Conservation (phyloP, 2,888 invertebrate genomes). For the Automeris io region DNA sequence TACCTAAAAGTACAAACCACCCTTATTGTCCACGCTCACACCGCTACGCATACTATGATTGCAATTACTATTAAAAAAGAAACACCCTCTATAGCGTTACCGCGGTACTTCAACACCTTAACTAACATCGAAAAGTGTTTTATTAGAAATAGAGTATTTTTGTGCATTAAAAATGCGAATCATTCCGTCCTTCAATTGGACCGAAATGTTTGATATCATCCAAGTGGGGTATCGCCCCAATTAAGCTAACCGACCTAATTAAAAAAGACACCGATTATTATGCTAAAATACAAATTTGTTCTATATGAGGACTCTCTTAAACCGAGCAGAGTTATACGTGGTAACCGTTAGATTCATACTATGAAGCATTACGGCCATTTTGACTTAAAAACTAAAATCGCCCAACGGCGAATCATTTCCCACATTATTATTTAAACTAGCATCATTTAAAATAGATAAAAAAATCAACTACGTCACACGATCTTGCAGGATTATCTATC, state of each 20-base stretch:
- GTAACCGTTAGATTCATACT: constrained; percentile 57
- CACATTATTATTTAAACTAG: constrained; percentile 54
- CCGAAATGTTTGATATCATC: constrained; percentile 16
- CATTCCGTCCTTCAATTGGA: constrained; percentile 17
- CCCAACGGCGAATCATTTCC: constrained; percentile 39
- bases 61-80: constrained; percentile 57
- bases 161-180: constrained; percentile 50
- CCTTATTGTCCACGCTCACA: constrained; percentile 69
- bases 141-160: constrained; percentile 57
- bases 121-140: too few species aligned
- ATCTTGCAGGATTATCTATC: constrained; percentile 57
- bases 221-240: not conserved
- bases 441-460: constrained; percentile 43
- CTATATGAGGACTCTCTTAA: constrained; percentile 52
- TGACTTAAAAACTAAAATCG: constrained; percentile 42
- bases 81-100: constrained; percentile 33
- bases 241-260: constrained; percentile 23
- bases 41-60: constrained; percentile 56
- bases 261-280: constrained; percentile 51
- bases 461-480: constrained; percentile 61
- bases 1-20: constrained; percentile 46
- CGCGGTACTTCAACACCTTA: too few species aligned
- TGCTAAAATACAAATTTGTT: constrained; percentile 53
- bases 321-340: constrained; percentile 47
- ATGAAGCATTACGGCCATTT: constrained; percentile 62